Base-by-base conservation (phyloP, 2,113 vertebrate species). In the Elgaria multicarinata region DNA sequence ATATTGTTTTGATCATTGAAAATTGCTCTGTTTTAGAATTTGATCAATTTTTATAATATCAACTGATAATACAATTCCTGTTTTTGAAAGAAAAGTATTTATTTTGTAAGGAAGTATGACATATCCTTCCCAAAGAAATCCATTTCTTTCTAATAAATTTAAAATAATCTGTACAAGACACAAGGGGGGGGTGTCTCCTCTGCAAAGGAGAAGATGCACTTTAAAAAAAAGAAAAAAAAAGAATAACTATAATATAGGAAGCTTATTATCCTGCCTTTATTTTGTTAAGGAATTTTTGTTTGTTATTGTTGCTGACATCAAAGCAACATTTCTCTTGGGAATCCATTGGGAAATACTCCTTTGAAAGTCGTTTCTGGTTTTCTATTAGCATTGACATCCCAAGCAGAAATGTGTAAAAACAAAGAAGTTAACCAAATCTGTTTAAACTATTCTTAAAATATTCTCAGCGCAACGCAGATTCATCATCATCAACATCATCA, bases 1-100 rank as follows among this genome's bases (percentile, higher is more conserved):
- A 80, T 76, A 18, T 83, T 89, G 78, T 46, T 94, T 91, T 89
- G 92, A 95, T 96, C 96, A 95, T 91, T 87, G 93, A 92, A 58
- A 53, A 71, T 71, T 71, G 42, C 24, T 26, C 44, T 69, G 62
- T 1, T 64, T 77, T 13, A 77, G 20, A 8, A 42, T 62, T 33
- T 33, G 9, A 33, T 89, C 50, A 46, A 33, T 67, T 89, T 78
- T 69, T n/a, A 55, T 2, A 28, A 55, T 74, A 16, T 85, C 69
- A n/a, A 67, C 20, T 10, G 31, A 33, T 42, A 71, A 71, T 2
- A 26, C 3, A 64, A 83, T 83, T 90, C 78, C 75, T 44, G 72
- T 77, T 92, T 88, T 62, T 14, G 77, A 83, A 89, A 87, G 10
- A 18, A 55, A 42, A 6, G 46, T 33, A 16, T 26, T 10, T 46